Evolutionary conservation across 2,888 invertebrate genomes (phyloP).

Genomic region (Dioctria rufipes): DNA sequence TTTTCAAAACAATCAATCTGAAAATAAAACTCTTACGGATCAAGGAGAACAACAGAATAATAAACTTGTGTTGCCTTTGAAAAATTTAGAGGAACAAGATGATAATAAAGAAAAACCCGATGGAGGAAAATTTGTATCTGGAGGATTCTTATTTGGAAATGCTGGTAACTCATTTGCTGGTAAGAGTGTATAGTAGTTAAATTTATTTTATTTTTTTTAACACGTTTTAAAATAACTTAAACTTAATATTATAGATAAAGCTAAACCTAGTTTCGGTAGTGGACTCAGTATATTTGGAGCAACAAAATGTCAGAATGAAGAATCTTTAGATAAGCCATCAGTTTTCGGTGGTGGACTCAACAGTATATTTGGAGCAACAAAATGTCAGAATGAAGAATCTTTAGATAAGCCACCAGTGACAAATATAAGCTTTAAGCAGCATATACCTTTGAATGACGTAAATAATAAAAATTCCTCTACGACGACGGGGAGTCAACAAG

Average conservation of each 20-base stretch:
- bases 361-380: not conserved
- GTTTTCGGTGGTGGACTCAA: constrained; percentile 56
- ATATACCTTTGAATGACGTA: not conserved
- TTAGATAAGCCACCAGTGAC: constrained; percentile 49
- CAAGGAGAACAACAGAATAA: not conserved
- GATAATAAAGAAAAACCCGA: not conserved
- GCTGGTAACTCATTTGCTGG: constrained; percentile 54
- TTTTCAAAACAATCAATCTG: not conserved
- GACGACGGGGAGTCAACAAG: not conserved
- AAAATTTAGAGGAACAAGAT: not conserved
- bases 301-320: not conserved
- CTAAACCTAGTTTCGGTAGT: constrained; percentile 62
- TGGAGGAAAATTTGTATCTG: constrained; percentile 46
- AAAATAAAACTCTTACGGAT: not conserved
- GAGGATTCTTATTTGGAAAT: constrained; percentile 66
- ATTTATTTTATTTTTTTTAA: not conserved
- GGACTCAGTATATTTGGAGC: constrained; percentile 16
- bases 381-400: not conserved
- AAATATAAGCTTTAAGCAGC: not conserved
- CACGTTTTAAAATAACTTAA: not conserved
- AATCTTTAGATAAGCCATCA: constrained; percentile 27
- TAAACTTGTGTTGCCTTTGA: constrained; percentile 4
- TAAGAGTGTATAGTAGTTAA: not conserved
- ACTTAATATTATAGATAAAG: constrained; percentile 54
- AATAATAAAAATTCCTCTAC: not conserved